Evolutionary conservation across 1,140 invertebrate genomes (phyloP), one percentile per base, ranked within the genome.

Genomic region (Procambarus clarkii): DNA sequence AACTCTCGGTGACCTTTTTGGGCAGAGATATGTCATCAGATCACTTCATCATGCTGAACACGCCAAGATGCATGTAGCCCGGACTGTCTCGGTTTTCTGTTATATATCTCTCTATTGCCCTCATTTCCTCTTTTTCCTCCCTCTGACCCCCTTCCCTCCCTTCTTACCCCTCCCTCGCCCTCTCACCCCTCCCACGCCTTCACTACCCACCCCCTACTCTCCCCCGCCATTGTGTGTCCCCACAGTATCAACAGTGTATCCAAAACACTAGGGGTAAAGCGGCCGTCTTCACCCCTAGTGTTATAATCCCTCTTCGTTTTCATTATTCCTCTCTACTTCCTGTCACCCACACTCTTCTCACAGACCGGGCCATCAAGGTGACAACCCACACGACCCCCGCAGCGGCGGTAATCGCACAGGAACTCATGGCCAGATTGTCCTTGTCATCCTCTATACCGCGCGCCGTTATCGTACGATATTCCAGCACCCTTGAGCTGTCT

Each of bases 261-360:
- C 60, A 64, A 15, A 64, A 64, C 60, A 64, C 60, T 18, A 64
- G 13, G 18, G 13, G 18, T 21, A 11, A 64, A 8, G 50, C 50
- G 50, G 50, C 46, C 15, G n/a, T 81, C 79, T 34, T 24, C 76
- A 44, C 15, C 76, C 46, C 9, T 8, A 44, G 44, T 15, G 44
- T 5, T 24, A 48, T 74, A 85, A 85, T 71, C 69, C 64, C 69
- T 85, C 82, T 85, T 85, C 82, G 74, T 85, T 85, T 74, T 24
- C 64, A 85, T 85, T 85, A 85, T 85, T 85, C 46, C 82, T 71
- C 60, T 46, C 60, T 54, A 58, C 80, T 82, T 82, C 3, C 80
- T 46, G 80, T 82, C 80, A 82, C 34, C 50, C 80, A 82, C 80
- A 82, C 80, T 82, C 80, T 60, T 15, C 54, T 15, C 50, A 34